These are phyloP conservation scores for Aphaenogaster floridana DNA, from an alignment of 1,140 invertebrate genomes.

Conservation along the genomic window DNA sequence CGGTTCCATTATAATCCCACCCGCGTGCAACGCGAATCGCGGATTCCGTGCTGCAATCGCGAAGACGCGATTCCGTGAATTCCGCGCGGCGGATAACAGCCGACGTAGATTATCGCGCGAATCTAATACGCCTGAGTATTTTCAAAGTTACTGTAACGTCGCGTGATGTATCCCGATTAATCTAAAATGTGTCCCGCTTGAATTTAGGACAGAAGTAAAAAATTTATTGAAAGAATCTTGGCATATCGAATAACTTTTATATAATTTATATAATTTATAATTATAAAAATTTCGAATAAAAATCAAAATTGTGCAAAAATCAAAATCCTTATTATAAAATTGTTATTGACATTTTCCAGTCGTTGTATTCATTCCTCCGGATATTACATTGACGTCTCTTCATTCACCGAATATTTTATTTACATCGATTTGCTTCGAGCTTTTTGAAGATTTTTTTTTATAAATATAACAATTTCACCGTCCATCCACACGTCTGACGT, in stretches of 20 bases:
- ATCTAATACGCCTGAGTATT: neutral
- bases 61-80: slow-evolving; percentile 3
- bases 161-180: neutral
- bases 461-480: neutral
- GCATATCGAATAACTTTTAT: neutral
- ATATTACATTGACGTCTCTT: neutral
- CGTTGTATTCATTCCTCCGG: neutral
- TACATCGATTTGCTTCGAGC: neutral
- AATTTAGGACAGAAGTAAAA: neutral
- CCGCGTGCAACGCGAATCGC: slow-evolving; percentile 10
- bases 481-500: neutral
- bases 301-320: neutral
- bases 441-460: neutral
- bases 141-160: neutral
- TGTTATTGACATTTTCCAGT: neutral
- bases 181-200: neutral
- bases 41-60: slow-evolving; percentile 37
- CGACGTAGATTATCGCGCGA: neutral
- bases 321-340: neutral
- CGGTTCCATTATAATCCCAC: slow-evolving; percentile 38
- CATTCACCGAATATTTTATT: neutral
- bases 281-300: neutral
- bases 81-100: neutral
- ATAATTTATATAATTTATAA: too few species aligned
- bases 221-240: neutral